phyloP scores from a whole-genome alignment of 1,140 invertebrate genomes.

The Ruditapes philippinarum region DNA sequence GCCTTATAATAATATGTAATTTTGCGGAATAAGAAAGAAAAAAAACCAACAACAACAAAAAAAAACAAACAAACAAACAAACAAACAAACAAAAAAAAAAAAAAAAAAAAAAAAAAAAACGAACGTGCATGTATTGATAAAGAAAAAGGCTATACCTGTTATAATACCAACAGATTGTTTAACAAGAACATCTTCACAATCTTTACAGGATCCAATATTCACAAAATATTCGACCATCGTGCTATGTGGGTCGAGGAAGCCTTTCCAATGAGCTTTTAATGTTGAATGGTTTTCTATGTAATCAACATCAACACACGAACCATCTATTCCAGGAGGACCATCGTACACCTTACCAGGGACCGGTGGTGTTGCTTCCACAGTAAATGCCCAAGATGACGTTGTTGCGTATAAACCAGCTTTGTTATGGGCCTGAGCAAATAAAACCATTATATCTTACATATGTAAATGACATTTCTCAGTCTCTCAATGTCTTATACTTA shows the following conservation, averaged over 20 bases:
- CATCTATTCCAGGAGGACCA: slow-evolving; percentile 18
- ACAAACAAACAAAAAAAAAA: no score
- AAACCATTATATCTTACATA: no score
- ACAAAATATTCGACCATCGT: slow-evolving; percentile 55
- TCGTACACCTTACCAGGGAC: slow-evolving; percentile 62
- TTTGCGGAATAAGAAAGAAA: no score
- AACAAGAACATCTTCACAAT: slow-evolving; percentile 63
- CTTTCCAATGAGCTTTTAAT: slow-evolving; percentile 60
- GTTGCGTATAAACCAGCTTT: slow-evolving; percentile 57
- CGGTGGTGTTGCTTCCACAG: slow-evolving; percentile 58
- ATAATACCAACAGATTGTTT: slow-evolving; percentile 39
- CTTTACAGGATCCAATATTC: slow-evolving; percentile 64
- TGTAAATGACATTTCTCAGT: no score
- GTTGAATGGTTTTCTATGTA: neutral
- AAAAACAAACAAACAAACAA: no score
- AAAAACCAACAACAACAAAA: no score
- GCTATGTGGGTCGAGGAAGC: slow-evolving; percentile 60
- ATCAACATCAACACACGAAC: neutral
- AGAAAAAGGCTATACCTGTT: no score
- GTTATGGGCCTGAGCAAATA: slow-evolving; percentile 74
- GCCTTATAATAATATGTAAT: no score
- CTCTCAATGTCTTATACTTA: no score
- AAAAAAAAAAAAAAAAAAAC: no score
- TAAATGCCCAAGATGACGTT: slow-evolving; percentile 45
- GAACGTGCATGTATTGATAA: no score